phyloP scores from a whole-genome alignment of 2,888 invertebrate species.

The Acanthoscelides obtectus region DNA sequence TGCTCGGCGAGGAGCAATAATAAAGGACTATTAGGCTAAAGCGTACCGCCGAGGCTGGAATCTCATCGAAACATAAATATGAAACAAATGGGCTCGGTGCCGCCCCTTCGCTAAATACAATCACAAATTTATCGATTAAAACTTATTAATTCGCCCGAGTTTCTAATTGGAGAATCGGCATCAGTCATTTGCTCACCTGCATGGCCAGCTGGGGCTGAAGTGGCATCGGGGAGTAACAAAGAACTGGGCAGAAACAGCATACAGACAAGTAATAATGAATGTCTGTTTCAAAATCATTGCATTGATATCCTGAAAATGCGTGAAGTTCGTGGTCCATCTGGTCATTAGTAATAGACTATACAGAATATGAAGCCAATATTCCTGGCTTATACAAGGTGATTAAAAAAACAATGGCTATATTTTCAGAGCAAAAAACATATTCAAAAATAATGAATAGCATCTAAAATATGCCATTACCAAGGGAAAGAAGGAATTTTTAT shows the following conservation, averaged over 20 bases:
- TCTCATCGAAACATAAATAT: constrained; percentile 9
- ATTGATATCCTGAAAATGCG: no score
- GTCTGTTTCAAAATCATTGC: no score
- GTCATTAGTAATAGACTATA: no score
- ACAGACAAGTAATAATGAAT: no score
- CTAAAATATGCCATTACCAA: no score
- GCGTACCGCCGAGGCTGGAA: neutral
- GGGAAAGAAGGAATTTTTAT: no score
- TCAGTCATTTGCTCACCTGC: constrained; percentile 30
- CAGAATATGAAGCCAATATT: no score
- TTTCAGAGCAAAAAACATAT: no score
- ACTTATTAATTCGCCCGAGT: constrained; percentile 30
- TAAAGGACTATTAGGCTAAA: neutral
- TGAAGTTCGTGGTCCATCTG: no score
- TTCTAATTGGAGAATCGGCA: constrained; percentile 31
- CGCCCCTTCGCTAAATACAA: constrained; percentile 28
- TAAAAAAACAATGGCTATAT: no score
- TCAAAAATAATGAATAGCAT: no score
- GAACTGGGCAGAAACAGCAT: neutral
- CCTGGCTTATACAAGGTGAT: no score
- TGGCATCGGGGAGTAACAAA: neutral
- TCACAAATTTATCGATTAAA: constrained; percentile 33
- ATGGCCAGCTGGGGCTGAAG: neutral
- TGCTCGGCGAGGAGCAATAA: neutral
- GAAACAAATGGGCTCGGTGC: constrained; percentile 23